Percentiles rank a stretch among this genome's conserved stretches.
These are phyloP conservation scores for Porites australiensis DNA, from an alignment of 64 coral and sea anemone species.

Conservation along the genomic window DNA sequence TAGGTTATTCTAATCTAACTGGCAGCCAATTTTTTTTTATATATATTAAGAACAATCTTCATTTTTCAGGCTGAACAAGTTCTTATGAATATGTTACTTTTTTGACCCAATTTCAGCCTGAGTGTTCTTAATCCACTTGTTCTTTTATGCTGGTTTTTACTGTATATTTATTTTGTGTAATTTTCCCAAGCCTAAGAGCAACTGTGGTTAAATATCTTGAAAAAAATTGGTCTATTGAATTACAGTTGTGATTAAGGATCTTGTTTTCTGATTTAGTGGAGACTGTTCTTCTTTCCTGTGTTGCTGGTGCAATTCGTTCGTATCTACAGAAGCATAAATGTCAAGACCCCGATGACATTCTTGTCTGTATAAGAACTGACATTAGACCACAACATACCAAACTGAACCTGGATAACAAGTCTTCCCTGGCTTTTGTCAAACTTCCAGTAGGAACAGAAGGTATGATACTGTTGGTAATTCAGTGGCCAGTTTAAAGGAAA, in stretches of 20 bases:
- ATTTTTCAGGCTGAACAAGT: too few species aligned
- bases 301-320: conserved; percentile 86
- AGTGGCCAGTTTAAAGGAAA: background rate
- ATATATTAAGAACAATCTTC: too few species aligned
- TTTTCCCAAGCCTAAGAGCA: too few species aligned
- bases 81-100: too few species aligned
- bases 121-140: too few species aligned
- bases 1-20: too few species aligned
- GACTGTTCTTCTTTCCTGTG: conserved; percentile 81
- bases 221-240: too few species aligned
- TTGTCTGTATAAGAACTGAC: conserved; percentile 72
- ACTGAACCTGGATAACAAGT: conserved; percentile 72
- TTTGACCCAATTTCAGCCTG: too few species aligned
- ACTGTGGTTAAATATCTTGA: too few species aligned
- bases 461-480: background rate
- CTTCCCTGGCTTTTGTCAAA: conserved; percentile 77
- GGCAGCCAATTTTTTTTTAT: too few species aligned
- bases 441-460: conserved; percentile 92
- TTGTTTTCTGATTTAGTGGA: conserved; percentile 54
- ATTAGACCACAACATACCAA: conserved; percentile 70
- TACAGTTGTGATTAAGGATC: background rate
- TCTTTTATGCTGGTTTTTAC: too few species aligned
- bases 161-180: too few species aligned
- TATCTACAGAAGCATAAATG: conserved; percentile 63
- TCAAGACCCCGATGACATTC: conserved; percentile 69